A percentile compares a stretch with the other conserved stretches of the same genome.
Evolutionary conservation across 2,113 vertebrate species (phyloP).

Genomic region (Chroicocephalus ridibundus): DNA sequence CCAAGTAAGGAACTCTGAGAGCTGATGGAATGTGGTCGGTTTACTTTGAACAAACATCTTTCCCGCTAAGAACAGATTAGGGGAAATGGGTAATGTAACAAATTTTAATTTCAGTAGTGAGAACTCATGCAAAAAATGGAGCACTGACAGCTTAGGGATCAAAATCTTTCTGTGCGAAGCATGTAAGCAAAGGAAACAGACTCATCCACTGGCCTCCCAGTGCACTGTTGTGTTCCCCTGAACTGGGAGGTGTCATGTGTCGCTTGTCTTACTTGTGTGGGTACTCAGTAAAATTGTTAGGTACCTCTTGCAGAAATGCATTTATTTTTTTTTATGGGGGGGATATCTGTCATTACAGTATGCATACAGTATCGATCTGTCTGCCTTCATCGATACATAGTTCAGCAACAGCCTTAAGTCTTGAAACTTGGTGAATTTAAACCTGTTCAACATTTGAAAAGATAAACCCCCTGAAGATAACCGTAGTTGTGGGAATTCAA

Average conservation of each 20-base stretch:
- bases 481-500: neutral
- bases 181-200: neutral
- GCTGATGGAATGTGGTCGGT: fast-evolving
- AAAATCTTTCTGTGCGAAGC: neutral
- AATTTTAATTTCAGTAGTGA: neutral
- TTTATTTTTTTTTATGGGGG: neutral
- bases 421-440: neutral
- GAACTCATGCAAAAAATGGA: neutral
- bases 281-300: neutral
- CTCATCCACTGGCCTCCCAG: neutral
- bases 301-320: neutral
- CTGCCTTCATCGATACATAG: neutral
- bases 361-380: too few species aligned
- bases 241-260: neutral
- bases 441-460: neutral
- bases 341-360: neutral
- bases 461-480: neutral
- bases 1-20: neutral
- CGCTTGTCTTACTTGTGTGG: neutral
- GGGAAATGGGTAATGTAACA: neutral
- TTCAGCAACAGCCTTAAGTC: neutral
- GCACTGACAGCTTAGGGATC: neutral
- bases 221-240: neutral
- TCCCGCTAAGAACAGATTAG: neutral
- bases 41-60: neutral